Percentiles rank a stretch among this genome's conserved stretches.
phyloP scores from a whole-genome alignment of 1,140 invertebrate genomes.

The Musca domestica region DNA sequence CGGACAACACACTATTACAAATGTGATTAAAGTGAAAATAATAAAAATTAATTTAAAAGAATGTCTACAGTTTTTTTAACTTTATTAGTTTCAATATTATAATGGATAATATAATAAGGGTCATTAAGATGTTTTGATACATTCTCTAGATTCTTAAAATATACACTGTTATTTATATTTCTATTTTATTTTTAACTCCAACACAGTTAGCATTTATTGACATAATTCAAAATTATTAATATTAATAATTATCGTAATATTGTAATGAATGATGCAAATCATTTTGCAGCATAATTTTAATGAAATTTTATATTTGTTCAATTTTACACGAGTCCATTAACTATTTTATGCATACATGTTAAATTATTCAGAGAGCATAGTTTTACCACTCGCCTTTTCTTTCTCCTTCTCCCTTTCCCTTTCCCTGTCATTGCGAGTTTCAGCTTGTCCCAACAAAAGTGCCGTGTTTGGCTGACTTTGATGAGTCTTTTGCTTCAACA shows the following conservation, averaged over 20 bases:
- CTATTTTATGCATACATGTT: slow-evolving; percentile 5
- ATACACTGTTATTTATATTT: too few relatives aligned
- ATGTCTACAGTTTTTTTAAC: too few relatives aligned
- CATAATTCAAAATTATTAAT: slow-evolving; percentile 28
- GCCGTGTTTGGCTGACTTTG: slow-evolving; percentile 50
- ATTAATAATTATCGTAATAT: slow-evolving; percentile 26
- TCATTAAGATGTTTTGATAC: too few relatives aligned
- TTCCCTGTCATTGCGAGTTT: slow-evolving; percentile 37
- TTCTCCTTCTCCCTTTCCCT: slow-evolving; percentile 50
- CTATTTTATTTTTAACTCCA: slow-evolving; percentile 17
- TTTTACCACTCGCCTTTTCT: slow-evolving; percentile 49
- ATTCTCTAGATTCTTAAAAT: too few relatives aligned
- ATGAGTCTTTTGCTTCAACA: slow-evolving; percentile 86
- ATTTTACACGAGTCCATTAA: slow-evolving; percentile 21
- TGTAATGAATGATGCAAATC: slow-evolving; percentile 23
- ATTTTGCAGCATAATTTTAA: slow-evolving; percentile 22
- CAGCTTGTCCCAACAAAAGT: slow-evolving; percentile 45
- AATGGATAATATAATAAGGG: too few relatives aligned
- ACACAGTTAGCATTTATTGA: slow-evolving; percentile 29
- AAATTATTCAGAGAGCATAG: slow-evolving; percentile 47
- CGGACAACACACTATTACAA: too few relatives aligned
- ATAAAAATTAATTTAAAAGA: too few relatives aligned
- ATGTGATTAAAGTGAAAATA: too few relatives aligned
- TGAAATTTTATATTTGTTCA: slow-evolving; percentile 21
- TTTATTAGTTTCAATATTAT: background rate